Conservation (phyloP, 1,140 invertebrate species). For the Neodiprion lecontei region DNA sequence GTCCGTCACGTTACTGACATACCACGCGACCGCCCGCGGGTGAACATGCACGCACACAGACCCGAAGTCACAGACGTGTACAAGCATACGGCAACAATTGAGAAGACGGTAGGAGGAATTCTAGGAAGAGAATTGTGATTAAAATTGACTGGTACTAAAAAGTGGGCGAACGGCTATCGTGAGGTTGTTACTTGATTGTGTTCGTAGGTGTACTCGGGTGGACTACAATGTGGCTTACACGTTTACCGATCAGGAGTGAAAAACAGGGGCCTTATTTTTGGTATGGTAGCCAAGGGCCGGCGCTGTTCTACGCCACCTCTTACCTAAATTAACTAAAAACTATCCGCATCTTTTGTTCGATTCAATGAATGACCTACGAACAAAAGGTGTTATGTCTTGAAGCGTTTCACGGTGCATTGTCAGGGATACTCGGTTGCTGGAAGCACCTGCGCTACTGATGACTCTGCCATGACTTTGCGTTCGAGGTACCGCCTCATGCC, state of each 20-base stretch:
- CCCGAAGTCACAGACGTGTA: no score
- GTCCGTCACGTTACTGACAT: no score
- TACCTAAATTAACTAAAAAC: constrained; percentile 27
- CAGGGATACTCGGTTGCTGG: constrained; percentile 18
- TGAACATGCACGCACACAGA: no score
- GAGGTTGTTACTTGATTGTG: no score
- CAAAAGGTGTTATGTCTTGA: constrained; percentile 40
- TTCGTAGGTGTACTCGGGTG: no score
- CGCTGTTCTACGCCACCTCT: constrained; percentile 17
- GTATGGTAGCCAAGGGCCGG: not conserved
- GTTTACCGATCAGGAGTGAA: not conserved
- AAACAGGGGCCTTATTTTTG: not conserved
- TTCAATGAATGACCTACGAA: constrained; percentile 42
- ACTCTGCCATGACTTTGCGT: constrained; percentile 39
- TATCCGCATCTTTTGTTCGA: constrained; percentile 29
- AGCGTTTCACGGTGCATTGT: constrained; percentile 33
- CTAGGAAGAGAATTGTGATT: no score
- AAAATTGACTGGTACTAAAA: no score
- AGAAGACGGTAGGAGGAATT: no score
- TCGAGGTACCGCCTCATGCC: constrained; percentile 20
- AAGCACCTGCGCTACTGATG: constrained; percentile 39
- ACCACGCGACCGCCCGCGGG: no score
- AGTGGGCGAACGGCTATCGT: no score
- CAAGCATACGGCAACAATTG: no score
- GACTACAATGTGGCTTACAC: not conserved